phyloP scores from a whole-genome alignment of 2,888 invertebrate genomes.

The Pelosia muscerda region DNA sequence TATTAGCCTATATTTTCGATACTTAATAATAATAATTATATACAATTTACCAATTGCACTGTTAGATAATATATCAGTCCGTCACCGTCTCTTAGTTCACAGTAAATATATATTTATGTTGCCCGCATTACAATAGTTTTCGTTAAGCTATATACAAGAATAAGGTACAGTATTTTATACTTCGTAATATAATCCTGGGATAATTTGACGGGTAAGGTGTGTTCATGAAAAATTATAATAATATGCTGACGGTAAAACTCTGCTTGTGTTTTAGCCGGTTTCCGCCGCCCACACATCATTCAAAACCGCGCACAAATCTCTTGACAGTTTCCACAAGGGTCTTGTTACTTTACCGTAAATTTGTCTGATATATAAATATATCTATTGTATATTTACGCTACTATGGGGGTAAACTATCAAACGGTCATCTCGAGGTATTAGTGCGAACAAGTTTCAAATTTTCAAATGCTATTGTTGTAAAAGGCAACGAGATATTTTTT shows the following conservation, averaged over 20 bases:
- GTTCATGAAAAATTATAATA: neutral
- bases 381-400: neutral
- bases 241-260: neutral
- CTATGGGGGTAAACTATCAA: neutral
- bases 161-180: neutral
- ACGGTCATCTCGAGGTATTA: neutral
- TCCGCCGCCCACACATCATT: constrained; percentile 4
- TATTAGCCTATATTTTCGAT: too few species aligned
- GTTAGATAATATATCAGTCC: too few species aligned
- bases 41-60: too few species aligned
- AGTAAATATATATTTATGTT: too few species aligned
- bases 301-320: neutral
- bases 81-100: too few species aligned
- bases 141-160: neutral
- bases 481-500: too few species aligned
- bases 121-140: neutral
- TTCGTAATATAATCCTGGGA: neutral
- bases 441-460: too few species aligned
- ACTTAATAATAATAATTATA: too few species aligned
- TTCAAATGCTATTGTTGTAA: too few species aligned
- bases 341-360: neutral
- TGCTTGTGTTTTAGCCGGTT: neutral
- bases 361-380: neutral
- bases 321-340: constrained; percentile 13
- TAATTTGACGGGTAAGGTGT: neutral